phyloP scores from a whole-genome alignment of 1,140 invertebrate species.

The Musca domestica region DNA sequence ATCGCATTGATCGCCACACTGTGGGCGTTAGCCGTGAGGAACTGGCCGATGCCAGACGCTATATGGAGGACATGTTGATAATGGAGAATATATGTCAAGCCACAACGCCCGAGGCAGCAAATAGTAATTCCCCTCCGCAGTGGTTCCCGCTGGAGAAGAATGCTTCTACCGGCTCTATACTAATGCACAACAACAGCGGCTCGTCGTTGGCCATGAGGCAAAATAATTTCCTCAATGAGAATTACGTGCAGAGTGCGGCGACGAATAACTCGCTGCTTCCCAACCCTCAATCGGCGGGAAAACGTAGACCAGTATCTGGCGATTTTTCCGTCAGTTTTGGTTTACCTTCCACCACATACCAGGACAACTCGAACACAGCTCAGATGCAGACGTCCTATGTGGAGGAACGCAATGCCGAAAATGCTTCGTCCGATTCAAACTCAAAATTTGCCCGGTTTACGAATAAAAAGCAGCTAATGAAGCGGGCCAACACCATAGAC shows the following conservation, averaged over 20 bases:
- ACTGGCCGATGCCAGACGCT: constrained; percentile 69
- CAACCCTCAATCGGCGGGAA: background rate
- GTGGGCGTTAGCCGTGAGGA: constrained; percentile 79
- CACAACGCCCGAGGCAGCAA: constrained; percentile 25
- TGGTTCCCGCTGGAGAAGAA: constrained; percentile 41
- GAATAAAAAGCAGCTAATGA: constrained; percentile 74
- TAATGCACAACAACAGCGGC: constrained; percentile 30
- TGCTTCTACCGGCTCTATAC: constrained; percentile 41
- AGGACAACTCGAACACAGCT: background rate
- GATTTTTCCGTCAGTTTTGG: constrained; percentile 44
- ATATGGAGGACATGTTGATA: constrained; percentile 66
- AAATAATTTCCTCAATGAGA: constrained; percentile 39
- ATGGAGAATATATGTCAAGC: constrained; percentile 46
- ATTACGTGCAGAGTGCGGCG: background rate
- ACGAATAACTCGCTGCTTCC: background rate
- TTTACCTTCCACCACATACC: background rate
- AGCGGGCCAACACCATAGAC: constrained; percentile 83
- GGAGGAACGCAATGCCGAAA: background rate
- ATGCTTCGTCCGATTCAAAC: background rate
- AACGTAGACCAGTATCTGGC: constrained; percentile 38
- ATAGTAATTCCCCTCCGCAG: constrained; percentile 25
- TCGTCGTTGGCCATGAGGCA: constrained; percentile 49
- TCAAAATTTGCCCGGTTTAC: constrained; percentile 56
- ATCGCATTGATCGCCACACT: constrained; percentile 67
- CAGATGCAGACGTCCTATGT: background rate